Evolutionary conservation across 2,888 invertebrate species (phyloP).

Genomic region (Stenodema calcarata): DNA sequence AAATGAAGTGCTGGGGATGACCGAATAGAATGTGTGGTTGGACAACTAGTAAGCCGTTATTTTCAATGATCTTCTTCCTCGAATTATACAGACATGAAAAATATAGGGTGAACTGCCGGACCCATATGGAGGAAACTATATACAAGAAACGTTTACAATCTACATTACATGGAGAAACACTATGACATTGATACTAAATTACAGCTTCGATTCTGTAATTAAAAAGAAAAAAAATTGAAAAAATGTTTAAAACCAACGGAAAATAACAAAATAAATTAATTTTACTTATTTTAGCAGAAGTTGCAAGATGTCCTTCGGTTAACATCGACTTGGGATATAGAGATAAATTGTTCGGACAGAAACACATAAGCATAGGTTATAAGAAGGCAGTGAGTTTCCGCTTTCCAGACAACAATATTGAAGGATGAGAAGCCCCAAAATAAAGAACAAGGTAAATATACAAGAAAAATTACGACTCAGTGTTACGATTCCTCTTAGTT

Average conservation of each 20-base stretch:
- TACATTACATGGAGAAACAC: slow-evolving; percentile 47
- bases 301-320: slow-evolving; percentile 41
- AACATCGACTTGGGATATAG: slow-evolving; percentile 39
- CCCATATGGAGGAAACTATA: slow-evolving; percentile 45
- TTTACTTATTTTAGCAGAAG: slow-evolving; percentile 46
- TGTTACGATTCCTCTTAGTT: slow-evolving; percentile 41
- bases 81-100: neutral
- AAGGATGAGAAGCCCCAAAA: slow-evolving; percentile 38
- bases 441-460: slow-evolving; percentile 40
- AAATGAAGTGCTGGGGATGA: neutral
- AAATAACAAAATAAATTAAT: slow-evolving; percentile 15
- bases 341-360: slow-evolving; percentile 37
- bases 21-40: neutral
- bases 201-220: slow-evolving; percentile 35
- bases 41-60: neutral
- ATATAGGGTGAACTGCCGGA: slow-evolving; percentile 30
- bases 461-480: slow-evolving; percentile 42
- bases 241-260: neutral
- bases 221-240: neutral
- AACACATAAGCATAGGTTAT: slow-evolving; percentile 47
- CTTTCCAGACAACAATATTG: slow-evolving; percentile 41
- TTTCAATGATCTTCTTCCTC: neutral
- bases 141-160: slow-evolving; percentile 46
- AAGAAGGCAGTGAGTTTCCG: slow-evolving; percentile 44
- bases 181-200: slow-evolving; percentile 43